Percentiles rank a stretch among this genome's conserved stretches.
Conservation (phyloP, 2,113 vertebrate species). For the Cryptotis parvus region DNA sequence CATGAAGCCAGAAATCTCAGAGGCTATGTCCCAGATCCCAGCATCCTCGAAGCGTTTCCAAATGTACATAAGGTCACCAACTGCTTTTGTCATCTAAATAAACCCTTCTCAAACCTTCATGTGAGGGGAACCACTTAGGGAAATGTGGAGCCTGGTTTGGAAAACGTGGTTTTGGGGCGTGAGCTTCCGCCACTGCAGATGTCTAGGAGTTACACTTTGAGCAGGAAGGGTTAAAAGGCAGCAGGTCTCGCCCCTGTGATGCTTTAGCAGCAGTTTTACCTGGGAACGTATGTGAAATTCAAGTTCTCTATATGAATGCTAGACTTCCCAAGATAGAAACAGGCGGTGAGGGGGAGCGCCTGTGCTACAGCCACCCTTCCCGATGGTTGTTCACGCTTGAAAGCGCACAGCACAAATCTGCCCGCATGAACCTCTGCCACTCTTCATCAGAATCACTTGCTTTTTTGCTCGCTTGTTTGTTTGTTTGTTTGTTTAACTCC, state of each 20-base stretch:
- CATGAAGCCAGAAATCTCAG: background rate
- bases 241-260: background rate
- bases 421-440: background rate
- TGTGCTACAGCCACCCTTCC: background rate
- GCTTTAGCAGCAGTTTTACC: background rate
- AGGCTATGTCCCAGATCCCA: background rate
- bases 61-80: background rate
- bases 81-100: background rate
- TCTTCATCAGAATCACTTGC: background rate
- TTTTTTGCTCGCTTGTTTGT: no score
- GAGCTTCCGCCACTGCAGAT: background rate
- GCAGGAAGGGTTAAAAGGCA: background rate
- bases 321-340: slow-evolving; percentile 1
- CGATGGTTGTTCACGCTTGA: background rate
- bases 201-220: background rate
- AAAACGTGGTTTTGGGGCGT: background rate
- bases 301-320: background rate
- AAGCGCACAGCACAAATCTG: background rate
- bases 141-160: background rate
- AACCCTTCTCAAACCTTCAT: background rate
- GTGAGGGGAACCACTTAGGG: background rate
- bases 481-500: no score
- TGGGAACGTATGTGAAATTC: slow-evolving; percentile 26
- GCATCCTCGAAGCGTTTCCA: background rate
- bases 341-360: accelerated